Evolutionary conservation across 2,888 invertebrate genomes (phyloP), one percentile per base, ranked within the genome.

Genomic region (Ectropis crepuscularia): DNA sequence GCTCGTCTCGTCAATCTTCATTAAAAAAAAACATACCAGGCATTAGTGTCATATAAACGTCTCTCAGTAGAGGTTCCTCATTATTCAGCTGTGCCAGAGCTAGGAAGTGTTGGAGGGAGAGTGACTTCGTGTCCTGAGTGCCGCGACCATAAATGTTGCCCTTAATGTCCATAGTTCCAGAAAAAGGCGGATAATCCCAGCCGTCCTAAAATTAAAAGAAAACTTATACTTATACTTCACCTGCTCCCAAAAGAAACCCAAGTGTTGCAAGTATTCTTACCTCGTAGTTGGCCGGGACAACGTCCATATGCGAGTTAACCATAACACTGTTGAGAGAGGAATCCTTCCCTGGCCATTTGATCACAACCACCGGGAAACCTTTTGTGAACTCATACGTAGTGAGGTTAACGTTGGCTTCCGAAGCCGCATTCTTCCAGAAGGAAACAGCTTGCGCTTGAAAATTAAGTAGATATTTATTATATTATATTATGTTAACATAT

Each of bases 281-380:
- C 53, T 53, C 7, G 7, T 43, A 11, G 12, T 53, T n/a, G n/a
- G 53, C 53, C 9, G 97, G 96, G 0, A 99, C 99, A 0, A 99
- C 99, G 86, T 99, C 99, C 93, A 97, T 98, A 82, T 99, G 99
- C 5, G 98, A 97, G 82, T 98, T 98, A n/a, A 99, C 94, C 76
- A 99, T 89, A 63, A 99, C 93, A 9, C 96, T 92, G 0, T 96
- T 95, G 39, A 96, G 86, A 0, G 93, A 81, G 0, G 97, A 96
- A 59, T 97, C 93, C 0, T 87, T 90, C 50, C 99, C 99, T 61
- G 77, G 73, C 95, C 97, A 96, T 70, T 97, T 96, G 79, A 98
- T 94, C 16, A 88, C 80, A 61, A 84, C 80, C 53, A 89, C 73
- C 0, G 86, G 86, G 36, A 43, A 53, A 0, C 53, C 53, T 5